Base-by-base conservation (phyloP, 2,113 vertebrate genomes). In the Formicarius rufipectus region DNA sequence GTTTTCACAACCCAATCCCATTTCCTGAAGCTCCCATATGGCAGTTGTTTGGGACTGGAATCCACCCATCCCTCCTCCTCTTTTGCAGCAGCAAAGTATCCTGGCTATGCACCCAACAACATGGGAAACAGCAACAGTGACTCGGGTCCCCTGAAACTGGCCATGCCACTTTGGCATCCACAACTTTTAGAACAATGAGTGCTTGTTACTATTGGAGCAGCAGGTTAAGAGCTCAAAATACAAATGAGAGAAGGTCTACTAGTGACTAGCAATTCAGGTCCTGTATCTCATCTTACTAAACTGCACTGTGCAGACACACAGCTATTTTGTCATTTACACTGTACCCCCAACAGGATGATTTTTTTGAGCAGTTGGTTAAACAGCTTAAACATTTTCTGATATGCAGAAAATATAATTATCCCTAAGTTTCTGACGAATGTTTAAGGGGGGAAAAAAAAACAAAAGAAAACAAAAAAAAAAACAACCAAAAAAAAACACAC, bases 21-120 rank as follows among this genome's bases (percentile, higher is more conserved):
- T 58, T 97, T 97, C 90, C 95, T 90, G 90, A 90, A 88, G 49
- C 55, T 94, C 75, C 30, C 85, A 92, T 74, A 95, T 79, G 74
- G 81, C 87, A 91, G 58, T 88, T 58, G 85, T 60, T 82, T 82
- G 39, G 28, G 39, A 42, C 85, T 83, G 88, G 55, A 95, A 91
- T 75, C 62, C 37, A 83, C 5, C 9, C 58, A 25, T 44, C 28
- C 71, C n/a, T 78, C 64, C 35, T 35, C 33, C 28, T 56, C 44
- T 35, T 74, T 7, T 37, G 63, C 37, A 75, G 71, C 53, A 89
- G 69, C 44, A 78, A 59, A 68, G 68, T 52, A 85, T 28, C 33
- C 71, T 18, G 6, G 27, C 40, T 49, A 13, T 2, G 3, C 53
- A 62, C 19, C 27, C 86, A 71, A 56, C 20, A 50, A 33, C 39